A percentile compares a stretch with the other conserved stretches of the same genome.
Conservation (phyloP, 2,797 vertebrate species). For the Graptemys geographica region DNA sequence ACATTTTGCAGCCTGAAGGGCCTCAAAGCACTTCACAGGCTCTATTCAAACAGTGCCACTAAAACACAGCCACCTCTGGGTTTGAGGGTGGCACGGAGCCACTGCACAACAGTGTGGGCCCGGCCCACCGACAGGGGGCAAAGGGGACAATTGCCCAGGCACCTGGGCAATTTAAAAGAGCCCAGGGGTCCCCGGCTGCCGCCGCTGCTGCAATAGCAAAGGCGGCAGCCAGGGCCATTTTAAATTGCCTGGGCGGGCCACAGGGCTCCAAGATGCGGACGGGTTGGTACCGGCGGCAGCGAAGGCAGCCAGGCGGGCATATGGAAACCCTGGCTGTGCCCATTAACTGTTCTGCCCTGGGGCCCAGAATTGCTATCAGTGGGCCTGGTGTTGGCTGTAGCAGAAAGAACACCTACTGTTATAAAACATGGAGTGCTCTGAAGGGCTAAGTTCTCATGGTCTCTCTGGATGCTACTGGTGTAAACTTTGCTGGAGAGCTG, state of each 20-base stretch:
- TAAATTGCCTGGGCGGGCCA: too few relatives aligned
- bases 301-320: accelerated
- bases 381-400: not conserved
- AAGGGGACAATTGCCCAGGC: too few relatives aligned
- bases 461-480: not conserved
- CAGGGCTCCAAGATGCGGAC: not conserved
- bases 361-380: too few relatives aligned
- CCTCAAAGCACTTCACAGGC: not conserved
- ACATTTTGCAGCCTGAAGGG: not conserved
- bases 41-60: not conserved
- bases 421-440: not conserved
- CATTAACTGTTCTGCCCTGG: too few relatives aligned
- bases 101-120: not conserved
- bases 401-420: not conserved
- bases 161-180: too few relatives aligned
- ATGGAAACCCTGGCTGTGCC: too few relatives aligned
- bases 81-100: too few relatives aligned
- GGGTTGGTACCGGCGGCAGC: not conserved
- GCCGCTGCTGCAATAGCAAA: too few relatives aligned
- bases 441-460: not conserved
- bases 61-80: not conserved
- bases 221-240: too few relatives aligned
- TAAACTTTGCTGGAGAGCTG: not conserved
- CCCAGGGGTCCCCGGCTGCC: too few relatives aligned
- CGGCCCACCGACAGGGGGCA: too few relatives aligned